Base-by-base conservation (phyloP, 1,140 invertebrate genomes). In the Eurosta solidaginis region DNA sequence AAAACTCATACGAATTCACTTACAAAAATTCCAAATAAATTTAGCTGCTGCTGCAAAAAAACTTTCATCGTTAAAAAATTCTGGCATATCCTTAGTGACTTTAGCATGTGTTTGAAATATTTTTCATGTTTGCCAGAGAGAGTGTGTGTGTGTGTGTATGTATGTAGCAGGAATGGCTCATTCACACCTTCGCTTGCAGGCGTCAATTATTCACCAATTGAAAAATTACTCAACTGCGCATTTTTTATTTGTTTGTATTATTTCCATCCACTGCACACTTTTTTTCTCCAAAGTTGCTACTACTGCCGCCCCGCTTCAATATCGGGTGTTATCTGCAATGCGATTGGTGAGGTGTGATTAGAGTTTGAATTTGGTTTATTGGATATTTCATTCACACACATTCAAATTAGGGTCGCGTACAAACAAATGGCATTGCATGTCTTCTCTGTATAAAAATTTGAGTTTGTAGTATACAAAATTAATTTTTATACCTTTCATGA, bases 181-280 rank as follows among this genome's bases (percentile, higher is more conserved):
- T 77, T 77, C 76, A 77, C 76, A 77, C 76, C 76, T 77, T 63
- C 40, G 76, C 76, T 59, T 17, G 36, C 68, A 73, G 77, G 77
- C 59, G 77, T 52, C 77, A 78, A 78, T 78, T 74, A 74, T 78
- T 85, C 83, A 82, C 80, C 84, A 85, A 85, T 85, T 85, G 84
- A 85, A 85, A 85, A 85, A 85, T 85, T 85, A 85, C 84, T 83
- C 73, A 83, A 85, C 85, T 78, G 54, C 59, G 59, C 54, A 74
- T 44, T 77, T 77, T 59, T 27, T 36, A 54, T 52, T 74, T 74
- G 44, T 68, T 40, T 22, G 17, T 17, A 74, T 0, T 77, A 59
- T 59, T 54, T 22, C 44, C 27, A n/a, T 22, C 4, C 6, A 12
- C 22, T 25, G 74, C n/a, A 6, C 33, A 50, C 20, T 68, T 42